These are phyloP conservation scores for Phoeniculus purpureus DNA, from an alignment of 2,797 vertebrate species.

Conservation along the genomic window DNA sequence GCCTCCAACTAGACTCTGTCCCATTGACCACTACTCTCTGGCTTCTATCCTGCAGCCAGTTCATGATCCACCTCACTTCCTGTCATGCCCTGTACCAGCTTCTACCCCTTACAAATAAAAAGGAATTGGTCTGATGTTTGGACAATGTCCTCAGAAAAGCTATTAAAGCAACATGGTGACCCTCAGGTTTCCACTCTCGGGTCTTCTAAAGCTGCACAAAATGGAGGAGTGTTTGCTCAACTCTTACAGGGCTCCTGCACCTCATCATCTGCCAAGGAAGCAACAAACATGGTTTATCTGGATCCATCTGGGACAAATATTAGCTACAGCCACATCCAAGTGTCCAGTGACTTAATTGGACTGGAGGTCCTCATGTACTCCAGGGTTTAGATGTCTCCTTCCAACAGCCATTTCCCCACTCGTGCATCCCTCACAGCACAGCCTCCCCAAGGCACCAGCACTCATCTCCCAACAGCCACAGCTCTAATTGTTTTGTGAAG, in stretches of 20 bases:
- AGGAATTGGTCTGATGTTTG: background rate
- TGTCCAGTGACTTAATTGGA: background rate
- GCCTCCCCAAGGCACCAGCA: background rate
- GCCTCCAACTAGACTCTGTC: no score
- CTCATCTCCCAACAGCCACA: background rate
- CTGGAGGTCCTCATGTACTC: background rate
- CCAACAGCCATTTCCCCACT: background rate
- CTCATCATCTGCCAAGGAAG: background rate
- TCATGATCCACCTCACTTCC: background rate
- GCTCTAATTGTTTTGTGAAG: slow-evolving; percentile 25
- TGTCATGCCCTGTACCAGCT: background rate
- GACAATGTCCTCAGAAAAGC: background rate
- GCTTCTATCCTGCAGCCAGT: no score
- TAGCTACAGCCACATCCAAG: background rate
- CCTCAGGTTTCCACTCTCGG: background rate
- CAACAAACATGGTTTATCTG: background rate
- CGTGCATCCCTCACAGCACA: background rate
- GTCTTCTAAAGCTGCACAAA: background rate
- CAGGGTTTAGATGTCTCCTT: background rate
- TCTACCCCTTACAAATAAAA: background rate
- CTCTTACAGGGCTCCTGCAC: background rate
- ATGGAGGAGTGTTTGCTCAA: background rate
- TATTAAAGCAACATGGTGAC: background rate
- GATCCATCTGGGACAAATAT: background rate
- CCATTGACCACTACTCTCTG: no score